These are phyloP conservation scores for Eupithecia tripunctaria DNA, from an alignment of 2,888 invertebrate species.

Conservation along the genomic window DNA sequence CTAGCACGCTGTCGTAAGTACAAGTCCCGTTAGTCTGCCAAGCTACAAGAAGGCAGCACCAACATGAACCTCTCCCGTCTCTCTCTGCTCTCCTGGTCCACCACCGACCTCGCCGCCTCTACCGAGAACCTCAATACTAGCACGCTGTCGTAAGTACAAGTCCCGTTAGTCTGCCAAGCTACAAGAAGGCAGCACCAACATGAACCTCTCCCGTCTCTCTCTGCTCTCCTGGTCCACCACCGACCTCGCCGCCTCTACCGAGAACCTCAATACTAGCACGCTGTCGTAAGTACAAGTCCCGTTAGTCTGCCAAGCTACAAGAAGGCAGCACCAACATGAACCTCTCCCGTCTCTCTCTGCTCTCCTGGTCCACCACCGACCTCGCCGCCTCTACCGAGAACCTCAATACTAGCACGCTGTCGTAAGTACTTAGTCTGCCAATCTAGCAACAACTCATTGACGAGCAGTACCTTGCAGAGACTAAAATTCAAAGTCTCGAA, in stretches of 20 bases:
- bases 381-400: too few relatives aligned
- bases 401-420: too few relatives aligned
- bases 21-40: conserved; percentile 67
- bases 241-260: too few relatives aligned
- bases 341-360: too few relatives aligned
- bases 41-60: conserved; percentile 73
- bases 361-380: too few relatives aligned
- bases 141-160: conserved; percentile 62
- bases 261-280: conserved; percentile 83
- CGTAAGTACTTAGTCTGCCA: not conserved
- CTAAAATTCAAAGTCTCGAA: too few relatives aligned
- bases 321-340: too few relatives aligned
- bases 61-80: conserved; percentile 91
- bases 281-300: conserved; percentile 77
- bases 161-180: conserved; percentile 66
- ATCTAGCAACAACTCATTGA: too few relatives aligned
- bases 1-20: conserved; percentile 63
- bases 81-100: conserved; percentile 92
- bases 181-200: too few relatives aligned
- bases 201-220: too few relatives aligned
- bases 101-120: conserved; percentile 90
- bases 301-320: not conserved
- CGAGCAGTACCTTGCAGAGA: too few relatives aligned
- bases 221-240: too few relatives aligned
- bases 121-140: conserved; percentile 85